Evolutionary conservation across 2,797 vertebrate genomes (phyloP).

Genomic region (Ctenosaura bakeri): DNA sequence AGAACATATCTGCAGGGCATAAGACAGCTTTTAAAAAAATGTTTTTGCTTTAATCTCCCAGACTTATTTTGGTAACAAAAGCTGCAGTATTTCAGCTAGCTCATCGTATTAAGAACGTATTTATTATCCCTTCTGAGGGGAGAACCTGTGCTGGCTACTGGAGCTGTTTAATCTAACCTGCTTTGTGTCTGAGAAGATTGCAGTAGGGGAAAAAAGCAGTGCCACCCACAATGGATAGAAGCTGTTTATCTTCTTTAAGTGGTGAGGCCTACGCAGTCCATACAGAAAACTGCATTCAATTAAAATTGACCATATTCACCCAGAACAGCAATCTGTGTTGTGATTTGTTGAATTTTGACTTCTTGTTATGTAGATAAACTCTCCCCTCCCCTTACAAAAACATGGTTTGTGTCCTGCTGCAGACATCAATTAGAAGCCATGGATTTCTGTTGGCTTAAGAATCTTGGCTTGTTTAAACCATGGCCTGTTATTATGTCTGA

Average conservation of each 20-base stretch:
- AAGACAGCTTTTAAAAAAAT: neutral
- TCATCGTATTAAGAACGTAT: neutral
- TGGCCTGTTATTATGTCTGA: neutral
- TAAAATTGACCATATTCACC: neutral
- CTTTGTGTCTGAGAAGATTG: neutral
- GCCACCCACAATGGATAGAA: neutral
- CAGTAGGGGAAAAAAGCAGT: neutral
- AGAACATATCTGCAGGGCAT: constrained; percentile 11
- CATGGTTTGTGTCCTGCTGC: neutral
- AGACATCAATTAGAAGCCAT: neutral
- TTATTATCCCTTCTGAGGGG: neutral
- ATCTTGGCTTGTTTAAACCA: neutral
- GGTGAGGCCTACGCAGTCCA: neutral
- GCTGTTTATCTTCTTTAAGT: neutral
- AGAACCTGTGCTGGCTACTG: neutral
- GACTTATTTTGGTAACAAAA: constrained; percentile 13
- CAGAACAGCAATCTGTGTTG: neutral
- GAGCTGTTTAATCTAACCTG: constrained; percentile 2
- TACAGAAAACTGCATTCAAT: neutral
- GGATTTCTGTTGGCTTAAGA: neutral
- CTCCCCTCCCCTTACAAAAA: neutral
- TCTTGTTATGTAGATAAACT: neutral
- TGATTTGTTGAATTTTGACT: neutral
- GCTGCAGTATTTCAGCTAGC: neutral
- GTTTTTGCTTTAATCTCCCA: neutral